Base-by-base conservation (phyloP, 2,797 vertebrate species). In the Botia almorhae region DNA sequence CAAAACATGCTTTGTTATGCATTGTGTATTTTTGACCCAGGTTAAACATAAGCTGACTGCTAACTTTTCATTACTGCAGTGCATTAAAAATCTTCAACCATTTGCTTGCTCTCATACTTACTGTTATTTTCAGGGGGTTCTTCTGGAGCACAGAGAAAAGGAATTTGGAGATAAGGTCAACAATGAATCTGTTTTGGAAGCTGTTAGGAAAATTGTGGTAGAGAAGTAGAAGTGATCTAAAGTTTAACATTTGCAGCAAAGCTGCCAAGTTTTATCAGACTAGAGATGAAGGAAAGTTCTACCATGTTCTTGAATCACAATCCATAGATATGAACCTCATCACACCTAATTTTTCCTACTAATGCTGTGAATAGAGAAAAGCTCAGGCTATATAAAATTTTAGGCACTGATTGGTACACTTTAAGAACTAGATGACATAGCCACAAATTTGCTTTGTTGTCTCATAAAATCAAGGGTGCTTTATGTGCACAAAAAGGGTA, bases 91-190 rank as follows among this genome's bases (percentile, higher is more conserved):
- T 43, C 39, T 43, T 43, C 8, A 43, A 43, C 39, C 61, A 65
- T 43, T n/a, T 39, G 8, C 13, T 21, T 50, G 7, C 4, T 11
- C 39, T 55, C 36, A 26, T 2, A 14, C 50, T 85, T 87, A 39
- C 39, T 83, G 16, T 81, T 43, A 56, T 80, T 87, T 88, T 19
- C 87, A 99, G 98, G 97, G 97, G 43, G 86, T 99, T 90, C 93
- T 99, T 75, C 91, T 99, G 50, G 98, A 99, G 82, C 97, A 99
- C 89, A 93, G 93, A 13, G 98, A 99, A 90, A 98, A 95, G 82
- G 94, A 99, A 91, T 99, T 99, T 89, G 98, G 98, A 81, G 90
- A 99, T 83, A 97, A 96, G 88, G 97, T 98, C 77, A 92, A 93
- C 53, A 90, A 65, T 17, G 89, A 86, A 0, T 91, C 94, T 81